Percentiles rank a stretch among this genome's conserved stretches.
Evolutionary conservation across 2,888 invertebrate species (phyloP).

Genomic region (Agrochola lota): DNA sequence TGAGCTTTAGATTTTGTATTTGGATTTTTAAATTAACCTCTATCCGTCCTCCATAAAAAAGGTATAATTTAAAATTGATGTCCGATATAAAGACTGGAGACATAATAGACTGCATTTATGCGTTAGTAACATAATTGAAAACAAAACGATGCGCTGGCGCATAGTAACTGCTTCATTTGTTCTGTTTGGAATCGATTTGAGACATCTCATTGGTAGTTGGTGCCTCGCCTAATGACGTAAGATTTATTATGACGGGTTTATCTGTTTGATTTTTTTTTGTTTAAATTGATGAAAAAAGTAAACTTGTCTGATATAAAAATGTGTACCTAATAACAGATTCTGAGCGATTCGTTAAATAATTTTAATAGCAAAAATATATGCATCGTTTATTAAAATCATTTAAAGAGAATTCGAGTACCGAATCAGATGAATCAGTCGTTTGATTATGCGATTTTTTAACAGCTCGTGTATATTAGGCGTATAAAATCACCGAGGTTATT

Average conservation of each 20-base stretch:
- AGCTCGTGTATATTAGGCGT: not conserved
- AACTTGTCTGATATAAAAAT: not conserved
- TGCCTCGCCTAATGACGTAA: slow-evolving; percentile 65
- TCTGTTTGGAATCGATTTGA: slow-evolving; percentile 71
- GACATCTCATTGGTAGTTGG: slow-evolving; percentile 65
- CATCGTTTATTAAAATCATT: not conserved
- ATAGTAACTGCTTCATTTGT: slow-evolving; percentile 80
- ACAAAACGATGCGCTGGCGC: slow-evolving; percentile 75
- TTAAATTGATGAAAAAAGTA: not conserved
- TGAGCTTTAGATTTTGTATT: not conserved
- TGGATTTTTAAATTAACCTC: slow-evolving; percentile 9
- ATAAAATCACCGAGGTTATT: slow-evolving; percentile 33
- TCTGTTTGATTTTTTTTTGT: slow-evolving; percentile 27
- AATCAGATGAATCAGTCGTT: not conserved
- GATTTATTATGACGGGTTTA: slow-evolving; percentile 52
- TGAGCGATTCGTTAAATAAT: not conserved
- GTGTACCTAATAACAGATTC: not conserved
- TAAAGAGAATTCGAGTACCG: not conserved
- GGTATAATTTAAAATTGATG: slow-evolving; percentile 37
- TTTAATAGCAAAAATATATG: not conserved
- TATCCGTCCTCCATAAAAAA: not conserved
- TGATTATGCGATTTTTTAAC: not conserved
- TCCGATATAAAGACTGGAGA: slow-evolving; percentile 42
- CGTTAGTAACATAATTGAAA: slow-evolving; percentile 70
- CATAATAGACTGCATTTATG: slow-evolving; percentile 67